Conservation (phyloP, 2,888 invertebrate genomes). For the Scaptomyza tumidula region DNA sequence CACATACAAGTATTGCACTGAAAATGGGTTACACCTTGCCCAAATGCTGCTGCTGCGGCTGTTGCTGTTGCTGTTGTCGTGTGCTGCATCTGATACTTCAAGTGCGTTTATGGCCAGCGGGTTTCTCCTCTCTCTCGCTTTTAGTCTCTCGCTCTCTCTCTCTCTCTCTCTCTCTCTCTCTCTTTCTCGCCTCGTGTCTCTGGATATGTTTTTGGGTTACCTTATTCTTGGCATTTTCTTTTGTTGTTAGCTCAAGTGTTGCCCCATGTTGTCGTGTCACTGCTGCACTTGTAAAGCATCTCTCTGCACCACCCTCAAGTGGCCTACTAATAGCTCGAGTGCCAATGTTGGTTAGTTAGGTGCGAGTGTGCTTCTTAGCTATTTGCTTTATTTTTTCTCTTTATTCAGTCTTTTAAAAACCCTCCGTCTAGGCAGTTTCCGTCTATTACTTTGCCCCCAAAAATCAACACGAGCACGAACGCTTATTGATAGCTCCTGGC, state of each 20-base stretch:
- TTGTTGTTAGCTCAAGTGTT: slow-evolving; percentile 63
- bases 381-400: background rate
- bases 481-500: slow-evolving; percentile 43
- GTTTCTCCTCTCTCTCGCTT: slow-evolving; percentile 12
- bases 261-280: slow-evolving; percentile 26
- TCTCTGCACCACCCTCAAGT: slow-evolving; percentile 53
- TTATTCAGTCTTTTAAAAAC: background rate
- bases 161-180: slow-evolving; percentile 3
- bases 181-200: slow-evolving; percentile 3
- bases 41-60: slow-evolving; percentile 17
- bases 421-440: slow-evolving; percentile 40
- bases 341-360: slow-evolving; percentile 43
- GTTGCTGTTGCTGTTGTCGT: background rate
- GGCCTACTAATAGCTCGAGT: slow-evolving; percentile 75
- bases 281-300: slow-evolving; percentile 74
- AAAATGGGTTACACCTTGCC: slow-evolving; percentile 54
- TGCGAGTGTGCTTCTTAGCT: slow-evolving; percentile 20
- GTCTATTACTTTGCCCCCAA: slow-evolving; percentile 54
- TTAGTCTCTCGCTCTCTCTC: slow-evolving; percentile 4
- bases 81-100: slow-evolving; percentile 52
- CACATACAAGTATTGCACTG: slow-evolving; percentile 39
- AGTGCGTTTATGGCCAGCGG: slow-evolving; percentile 74
- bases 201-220: slow-evolving; percentile 68
- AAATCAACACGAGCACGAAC: slow-evolving; percentile 23
- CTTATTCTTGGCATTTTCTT: slow-evolving; percentile 70